Base-by-base conservation (phyloP, 2,113 vertebrate genomes). In the Cyprichromis sp. region DNA sequence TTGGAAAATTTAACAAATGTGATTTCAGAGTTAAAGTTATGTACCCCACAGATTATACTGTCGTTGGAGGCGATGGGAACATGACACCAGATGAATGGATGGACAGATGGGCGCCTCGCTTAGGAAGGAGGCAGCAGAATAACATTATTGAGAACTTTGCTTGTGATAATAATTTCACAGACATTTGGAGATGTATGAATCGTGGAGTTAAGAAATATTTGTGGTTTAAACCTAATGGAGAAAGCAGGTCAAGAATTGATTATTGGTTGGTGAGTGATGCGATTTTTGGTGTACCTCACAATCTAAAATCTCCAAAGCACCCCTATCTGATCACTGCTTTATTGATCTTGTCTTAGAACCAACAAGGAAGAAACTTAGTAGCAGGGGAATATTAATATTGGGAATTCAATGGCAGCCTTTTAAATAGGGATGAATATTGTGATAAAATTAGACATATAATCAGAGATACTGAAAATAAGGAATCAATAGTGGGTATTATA, bases 201-300 rank as follows among this genome's bases (percentile, higher is more conserved):
- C 17, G 9, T 19, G 59, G 31, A 13, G 3, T 66, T n/a, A 21
- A 38, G 34, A 13, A 66, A n/a, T 38, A 12, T n/a, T 21, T 0
- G 1, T 21, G 19, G 61, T 66, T 66, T 12, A 38, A 38, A 0
- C 34, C 61, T 38, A 38, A 66, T 0, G 61, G 6, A 66, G 10
- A 13, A 12, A 59, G 55, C 55, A 31, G 55, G 13, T 57, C 55
- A 57, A 7, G 13, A 29, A 57, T 57, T 57, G 24, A 57, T 57
- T 57, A 29, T 57, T 57, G 24, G 55, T 3, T 57, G 24, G 55
- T 29, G 24, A 57, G 24, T 1, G 24, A 57, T 57, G 55, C 1
- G 13, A 57, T 57, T 1, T 57, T 16, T 16, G 55, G 55, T 57
- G 55, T 29, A 57, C 24, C 13, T 29, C 13, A 59, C 55, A 59